Conservation (phyloP, 2,113 vertebrate genomes). For the Sarotherodon lohbergeri region DNA sequence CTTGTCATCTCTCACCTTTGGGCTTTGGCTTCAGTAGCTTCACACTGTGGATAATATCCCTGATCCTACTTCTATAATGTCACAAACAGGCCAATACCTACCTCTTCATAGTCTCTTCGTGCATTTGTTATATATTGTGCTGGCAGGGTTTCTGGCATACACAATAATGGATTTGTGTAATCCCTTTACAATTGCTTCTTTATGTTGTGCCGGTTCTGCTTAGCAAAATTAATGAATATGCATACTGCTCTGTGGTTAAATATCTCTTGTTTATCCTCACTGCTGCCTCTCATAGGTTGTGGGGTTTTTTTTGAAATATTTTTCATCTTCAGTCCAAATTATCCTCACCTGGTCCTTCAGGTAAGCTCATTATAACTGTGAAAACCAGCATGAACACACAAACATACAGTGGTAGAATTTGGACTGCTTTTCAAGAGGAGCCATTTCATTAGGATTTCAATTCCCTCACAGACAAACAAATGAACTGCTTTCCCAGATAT, state of each 20-base stretch:
- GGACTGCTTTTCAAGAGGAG: constrained; percentile 4
- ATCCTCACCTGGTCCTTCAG: constrained; percentile 14
- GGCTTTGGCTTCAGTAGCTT: not conserved
- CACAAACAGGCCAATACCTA: not conserved
- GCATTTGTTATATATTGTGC: constrained; percentile 18
- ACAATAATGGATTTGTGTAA: constrained; percentile 35
- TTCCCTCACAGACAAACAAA: constrained; percentile 51
- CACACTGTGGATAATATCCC: not conserved
- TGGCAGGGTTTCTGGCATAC: not conserved
- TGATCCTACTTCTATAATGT: constrained; percentile 13
- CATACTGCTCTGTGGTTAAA: not conserved
- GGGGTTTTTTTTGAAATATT: not conserved
- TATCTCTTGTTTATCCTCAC: constrained; percentile 16
- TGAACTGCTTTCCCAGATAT: constrained; percentile 48
- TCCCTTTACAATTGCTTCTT: constrained; percentile 41
- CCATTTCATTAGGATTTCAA: constrained; percentile 51
- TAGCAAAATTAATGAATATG: constrained; percentile 22
- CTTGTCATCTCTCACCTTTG: not conserved
- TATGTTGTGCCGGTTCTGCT: constrained; percentile 10
- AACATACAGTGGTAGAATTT: not conserved
- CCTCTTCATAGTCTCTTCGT: not conserved
- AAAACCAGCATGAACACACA: not conserved
- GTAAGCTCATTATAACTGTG: not conserved
- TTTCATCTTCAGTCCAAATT: constrained; percentile 4
- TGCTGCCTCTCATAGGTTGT: not conserved